Evolutionary conservation across 2,113 vertebrate species (phyloP).

Genomic region (Cervus canadensis): DNA sequence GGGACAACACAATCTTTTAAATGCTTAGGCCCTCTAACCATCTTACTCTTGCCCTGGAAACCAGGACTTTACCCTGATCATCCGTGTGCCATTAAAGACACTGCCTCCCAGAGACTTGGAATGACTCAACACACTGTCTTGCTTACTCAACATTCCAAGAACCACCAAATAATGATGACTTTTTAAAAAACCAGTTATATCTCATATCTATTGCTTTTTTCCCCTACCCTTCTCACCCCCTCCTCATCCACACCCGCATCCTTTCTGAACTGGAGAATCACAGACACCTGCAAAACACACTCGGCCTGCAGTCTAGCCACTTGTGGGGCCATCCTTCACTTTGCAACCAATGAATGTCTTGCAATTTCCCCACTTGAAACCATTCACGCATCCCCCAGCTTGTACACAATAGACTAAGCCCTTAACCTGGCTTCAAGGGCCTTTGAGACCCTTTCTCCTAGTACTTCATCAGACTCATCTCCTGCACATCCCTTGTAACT

Average conservation of each 20-base stretch:
- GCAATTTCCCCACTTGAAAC: background rate
- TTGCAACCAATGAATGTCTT: background rate
- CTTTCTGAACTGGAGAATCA: background rate
- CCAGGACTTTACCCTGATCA: too few relatives aligned
- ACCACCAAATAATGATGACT: background rate
- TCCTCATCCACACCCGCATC: background rate
- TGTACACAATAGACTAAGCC: background rate
- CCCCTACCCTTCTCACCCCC: too few relatives aligned
- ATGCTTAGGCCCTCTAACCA: background rate
- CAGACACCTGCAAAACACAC: too few relatives aligned
- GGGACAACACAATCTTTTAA: background rate
- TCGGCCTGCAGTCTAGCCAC: background rate
- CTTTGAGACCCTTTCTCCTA: background rate
- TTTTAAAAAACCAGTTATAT: background rate
- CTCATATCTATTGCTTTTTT: background rate
- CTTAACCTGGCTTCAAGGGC: background rate
- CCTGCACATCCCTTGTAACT: background rate
- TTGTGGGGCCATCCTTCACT: background rate
- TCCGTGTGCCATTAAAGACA: accelerated
- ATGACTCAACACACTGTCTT: background rate
- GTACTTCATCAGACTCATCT: background rate
- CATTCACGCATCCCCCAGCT: background rate
- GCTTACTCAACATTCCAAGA: background rate
- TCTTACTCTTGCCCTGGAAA: background rate
- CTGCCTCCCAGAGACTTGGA: background rate